These are phyloP conservation scores for Carabus problematicus DNA, from an alignment of 2,888 invertebrate species.

Conservation along the genomic window DNA sequence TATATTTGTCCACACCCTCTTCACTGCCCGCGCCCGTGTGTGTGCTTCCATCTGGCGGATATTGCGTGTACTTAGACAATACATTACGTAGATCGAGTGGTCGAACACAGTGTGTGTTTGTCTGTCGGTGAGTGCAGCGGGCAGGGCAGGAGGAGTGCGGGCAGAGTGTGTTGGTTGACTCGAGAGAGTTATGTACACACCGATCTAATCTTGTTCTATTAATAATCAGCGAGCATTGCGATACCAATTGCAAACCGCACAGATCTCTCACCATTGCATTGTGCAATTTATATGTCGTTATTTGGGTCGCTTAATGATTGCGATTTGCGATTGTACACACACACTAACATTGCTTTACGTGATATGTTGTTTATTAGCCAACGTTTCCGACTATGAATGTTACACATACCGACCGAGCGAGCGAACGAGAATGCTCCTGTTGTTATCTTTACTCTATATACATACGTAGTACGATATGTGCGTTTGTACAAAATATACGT, in stretches of 20 bases:
- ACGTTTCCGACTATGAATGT: background rate
- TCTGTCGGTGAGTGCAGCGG: slow-evolving; percentile 8
- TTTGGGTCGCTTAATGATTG: slow-evolving; percentile 18
- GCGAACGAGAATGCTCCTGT: background rate
- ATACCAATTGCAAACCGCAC: slow-evolving; percentile 15
- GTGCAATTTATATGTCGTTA: slow-evolving; percentile 20
- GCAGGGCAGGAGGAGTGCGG: slow-evolving; percentile 6
- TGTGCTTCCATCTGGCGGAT: slow-evolving; percentile 13
- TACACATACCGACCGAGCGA: background rate
- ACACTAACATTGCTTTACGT: no score
- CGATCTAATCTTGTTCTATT: slow-evolving; percentile 40
- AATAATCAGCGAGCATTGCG: slow-evolving; percentile 20
- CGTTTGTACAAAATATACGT: no score
- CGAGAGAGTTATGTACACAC: slow-evolving; percentile 40
- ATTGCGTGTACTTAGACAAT: slow-evolving; percentile 39
- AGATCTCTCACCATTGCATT: background rate
- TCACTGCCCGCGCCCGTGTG: background rate
- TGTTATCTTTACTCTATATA: no score
- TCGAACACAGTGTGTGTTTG: background rate
- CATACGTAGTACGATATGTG: no score
- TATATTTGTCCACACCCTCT: no score
- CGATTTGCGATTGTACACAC: slow-evolving; percentile 10
- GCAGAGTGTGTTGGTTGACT: slow-evolving; percentile 15
- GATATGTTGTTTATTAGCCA: no score
- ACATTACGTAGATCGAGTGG: slow-evolving; percentile 31